Percentiles rank a stretch among this genome's conserved stretches.
These are phyloP conservation scores for Abramis brama DNA, from an alignment of 2,113 vertebrate genomes.

Conservation along the genomic window DNA sequence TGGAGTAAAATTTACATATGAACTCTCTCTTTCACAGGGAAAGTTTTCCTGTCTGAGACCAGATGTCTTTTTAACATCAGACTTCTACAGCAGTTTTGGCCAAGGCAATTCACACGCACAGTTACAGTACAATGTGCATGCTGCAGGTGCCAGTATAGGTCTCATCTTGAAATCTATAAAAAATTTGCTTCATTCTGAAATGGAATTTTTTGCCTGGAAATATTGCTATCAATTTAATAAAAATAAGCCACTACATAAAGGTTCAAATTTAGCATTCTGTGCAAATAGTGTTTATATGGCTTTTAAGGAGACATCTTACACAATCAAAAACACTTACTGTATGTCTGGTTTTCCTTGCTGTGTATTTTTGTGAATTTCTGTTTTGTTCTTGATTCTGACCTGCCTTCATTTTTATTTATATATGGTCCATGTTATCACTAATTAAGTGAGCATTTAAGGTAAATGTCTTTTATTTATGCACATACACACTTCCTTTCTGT, in stretches of 20 bases:
- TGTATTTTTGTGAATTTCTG: not conserved
- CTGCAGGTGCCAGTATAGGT: not conserved
- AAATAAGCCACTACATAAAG: no score
- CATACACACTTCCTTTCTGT: not conserved
- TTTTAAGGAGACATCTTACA: not conserved
- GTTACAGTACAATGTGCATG: not conserved
- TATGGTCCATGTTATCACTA: not conserved
- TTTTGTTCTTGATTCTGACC: not conserved
- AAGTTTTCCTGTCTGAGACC: not conserved
- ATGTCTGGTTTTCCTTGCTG: not conserved
- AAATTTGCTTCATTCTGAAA: not conserved
- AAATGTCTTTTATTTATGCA: not conserved
- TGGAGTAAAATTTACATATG: not conserved
- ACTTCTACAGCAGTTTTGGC: not conserved
- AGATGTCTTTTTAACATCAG: not conserved
- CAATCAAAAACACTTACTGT: not conserved
- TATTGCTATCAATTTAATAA: not conserved
- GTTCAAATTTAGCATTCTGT: no score
- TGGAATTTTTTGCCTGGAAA: not conserved
- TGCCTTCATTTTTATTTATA: not conserved
- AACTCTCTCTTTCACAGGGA: not conserved
- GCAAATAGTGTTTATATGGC: not conserved
- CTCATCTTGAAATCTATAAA: not conserved
- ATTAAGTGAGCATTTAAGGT: not conserved
- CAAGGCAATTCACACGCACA: not conserved